A percentile compares a stretch with the other conserved stretches of the same genome.
These are phyloP conservation scores for Drosophila meridionalis DNA, from an alignment of 2,888 invertebrate species.

Conservation along the genomic window DNA sequence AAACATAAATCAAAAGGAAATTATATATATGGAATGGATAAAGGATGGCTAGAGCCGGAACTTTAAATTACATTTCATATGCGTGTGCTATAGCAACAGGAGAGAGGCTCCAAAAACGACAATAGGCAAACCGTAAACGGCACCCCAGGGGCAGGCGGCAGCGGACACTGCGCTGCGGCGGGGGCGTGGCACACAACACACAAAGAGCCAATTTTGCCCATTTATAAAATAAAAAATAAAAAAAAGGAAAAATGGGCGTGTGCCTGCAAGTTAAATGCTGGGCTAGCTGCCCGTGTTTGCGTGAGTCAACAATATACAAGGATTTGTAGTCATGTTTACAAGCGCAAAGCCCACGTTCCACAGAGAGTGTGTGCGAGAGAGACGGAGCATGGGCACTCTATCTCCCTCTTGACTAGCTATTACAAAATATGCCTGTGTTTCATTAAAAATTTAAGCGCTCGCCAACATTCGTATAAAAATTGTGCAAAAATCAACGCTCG, in stretches of 20 bases:
- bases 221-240: constrained; percentile 19
- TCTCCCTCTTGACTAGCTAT: constrained; percentile 35
- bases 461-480: constrained; percentile 31
- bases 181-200: constrained; percentile 30
- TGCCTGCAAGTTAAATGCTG: constrained; percentile 26
- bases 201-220: constrained; percentile 41
- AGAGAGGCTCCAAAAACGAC: constrained; percentile 8
- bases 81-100: not conserved
- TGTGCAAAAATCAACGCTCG: constrained; percentile 41
- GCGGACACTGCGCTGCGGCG: not conserved
- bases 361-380: not conserved
- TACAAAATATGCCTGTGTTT: constrained; percentile 74
- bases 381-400: not conserved
- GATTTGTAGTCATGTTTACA: constrained; percentile 51
- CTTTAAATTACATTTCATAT: constrained; percentile 32
- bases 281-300: constrained; percentile 24
- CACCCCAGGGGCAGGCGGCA: constrained; percentile 34
- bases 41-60: not conserved
- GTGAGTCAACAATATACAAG: constrained; percentile 47
- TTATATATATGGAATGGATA: too few species aligned
- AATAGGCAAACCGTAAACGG: constrained; percentile 28
- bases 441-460: constrained; percentile 71
- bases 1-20: not conserved
- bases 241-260: constrained; percentile 24
- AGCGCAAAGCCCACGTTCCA: constrained; percentile 18